Base-by-base conservation (phyloP, 2,797 vertebrate species). In the Basileuterus tristriatus region DNA sequence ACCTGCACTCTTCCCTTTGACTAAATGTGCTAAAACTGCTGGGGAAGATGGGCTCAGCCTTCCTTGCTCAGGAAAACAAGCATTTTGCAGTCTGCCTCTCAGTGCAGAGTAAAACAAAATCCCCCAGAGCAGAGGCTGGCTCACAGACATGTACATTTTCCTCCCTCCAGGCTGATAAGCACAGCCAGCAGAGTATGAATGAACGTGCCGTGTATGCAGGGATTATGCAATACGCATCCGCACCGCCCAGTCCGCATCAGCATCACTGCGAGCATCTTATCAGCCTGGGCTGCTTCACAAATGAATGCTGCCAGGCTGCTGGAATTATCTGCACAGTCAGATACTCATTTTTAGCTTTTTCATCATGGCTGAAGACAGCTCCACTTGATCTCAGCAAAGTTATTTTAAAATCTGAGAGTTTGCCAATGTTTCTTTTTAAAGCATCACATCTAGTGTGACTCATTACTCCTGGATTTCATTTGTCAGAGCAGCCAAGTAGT, bases 351-450 rank as follows among this genome's bases (percentile, higher is more conserved):
- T 94, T 93, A 93, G 89, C 65, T 94, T 97, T 95, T 96, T 91
- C 89, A 94, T 97, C 87, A 91, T 72, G 90, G 74, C 90, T 93
- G 77, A 95, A 96, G 96, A 96, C 94, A 97, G 79, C 83, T 89
- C 59, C 90, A 75, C 89, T 97, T 94, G 79, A 96, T 95, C 89
- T 96, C 93, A 94, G 89, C 63, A 93, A 96, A 96, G 89, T 96
- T 97, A 97, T 97, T 97, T 97, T 97, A 95, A 94, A 97, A 96
- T 89, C 93, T 75, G 90, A 89, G 94, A 95, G 69, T 95, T 93
- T 97, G 88, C 89, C 96, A 97, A 95, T 67, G 77, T 93, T 97
- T 97, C 87, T 95, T 97, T 97, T 96, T 96, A 97, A 96, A 95
- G 90, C 90, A 95, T 96, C 90, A 26, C 76, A 91, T 97, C 86